A percentile compares a stretch with the other conserved stretches of the same genome.
These are phyloP conservation scores for Leptopilina syphax DNA, from an alignment of 2,888 invertebrate genomes.

Conservation along the genomic window DNA sequence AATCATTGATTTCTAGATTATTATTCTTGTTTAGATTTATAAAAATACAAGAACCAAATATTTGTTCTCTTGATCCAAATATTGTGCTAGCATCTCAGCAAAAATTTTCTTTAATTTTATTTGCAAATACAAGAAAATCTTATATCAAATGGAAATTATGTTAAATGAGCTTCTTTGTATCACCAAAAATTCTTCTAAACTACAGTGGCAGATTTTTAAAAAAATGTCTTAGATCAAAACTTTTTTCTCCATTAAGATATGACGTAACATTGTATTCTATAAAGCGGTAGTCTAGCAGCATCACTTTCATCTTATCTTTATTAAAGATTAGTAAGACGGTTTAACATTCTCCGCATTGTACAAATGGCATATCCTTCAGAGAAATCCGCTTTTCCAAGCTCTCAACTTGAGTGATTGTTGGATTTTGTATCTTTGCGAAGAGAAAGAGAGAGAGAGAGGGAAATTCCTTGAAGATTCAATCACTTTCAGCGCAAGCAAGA, in stretches of 20 bases:
- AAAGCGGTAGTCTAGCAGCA: not conserved
- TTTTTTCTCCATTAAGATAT: constrained; percentile 24
- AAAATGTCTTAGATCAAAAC: not conserved
- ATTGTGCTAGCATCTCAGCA: too few relatives aligned
- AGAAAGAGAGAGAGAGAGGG: not conserved
- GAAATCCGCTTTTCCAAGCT: not conserved
- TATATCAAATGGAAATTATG: too few relatives aligned
- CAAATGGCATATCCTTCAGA: not conserved
- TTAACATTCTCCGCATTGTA: constrained; percentile 14
- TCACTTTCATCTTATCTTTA: constrained; percentile 3
- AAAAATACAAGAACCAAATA: too few relatives aligned
- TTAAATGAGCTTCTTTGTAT: too few relatives aligned
- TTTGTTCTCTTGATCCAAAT: too few relatives aligned
- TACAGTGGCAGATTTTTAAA: too few relatives aligned
- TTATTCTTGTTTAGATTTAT: too few relatives aligned
- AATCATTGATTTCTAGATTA: too few relatives aligned
- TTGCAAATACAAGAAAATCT: too few relatives aligned
- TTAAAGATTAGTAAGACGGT: constrained; percentile 3
- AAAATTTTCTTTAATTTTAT: too few relatives aligned
- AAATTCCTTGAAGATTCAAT: constrained; percentile 15
- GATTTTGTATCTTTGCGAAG: not conserved
- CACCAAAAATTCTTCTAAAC: too few relatives aligned
- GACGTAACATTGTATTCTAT: constrained; percentile 2
- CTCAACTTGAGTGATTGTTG: constrained; percentile 5
- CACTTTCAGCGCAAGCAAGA: not conserved